Base-by-base conservation (phyloP, 2,888 invertebrate genomes). In the Lasiommata megera region DNA sequence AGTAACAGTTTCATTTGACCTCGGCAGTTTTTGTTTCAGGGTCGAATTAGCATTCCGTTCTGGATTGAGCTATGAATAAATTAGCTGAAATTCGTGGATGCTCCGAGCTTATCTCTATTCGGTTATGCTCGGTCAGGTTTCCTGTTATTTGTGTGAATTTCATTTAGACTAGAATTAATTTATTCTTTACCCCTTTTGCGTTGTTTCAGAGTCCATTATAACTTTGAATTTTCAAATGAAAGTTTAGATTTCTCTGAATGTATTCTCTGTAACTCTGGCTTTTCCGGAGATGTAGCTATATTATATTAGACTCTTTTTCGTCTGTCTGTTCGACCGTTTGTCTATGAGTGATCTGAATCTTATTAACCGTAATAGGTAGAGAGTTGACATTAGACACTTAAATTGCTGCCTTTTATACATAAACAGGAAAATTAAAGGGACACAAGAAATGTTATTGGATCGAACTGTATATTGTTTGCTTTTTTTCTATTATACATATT, bases 11-110 rank as follows among this genome's bases (percentile, higher is more conserved):
- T 12, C 43, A 44, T 51, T 56, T 57, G 60, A 61, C 60, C 57
- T 56, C 58, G 29, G 53, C 58, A 36, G 58, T 50, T 52, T 63
- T 56, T 43, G 61, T 61, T 61, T 62, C 56, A 62, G 50, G 61
- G 59, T 59, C 48, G 43, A 59, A 66, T 69, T 58, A 62, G 57
- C 55, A 60, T 60, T 62, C 65, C 56, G 66, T 66, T 66, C 64
- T 65, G 61, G 68, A 69, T 71, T 68, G 67, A 67, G 65, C 67
- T 67, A 68, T 69, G 71, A 71, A 74, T 73, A 73, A 69, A 72
- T 76, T 73, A 71, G 64, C 64, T 59, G 23, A 57, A 64, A 69
- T 70, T 73, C 74, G 64, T 57, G 62, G 62, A 60, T 56, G 58
- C 56, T 59, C 43, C 48, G 56, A 68, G 74, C 70, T 67, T 67